These are phyloP conservation scores for Sebastes melanostomus DNA, from an alignment of 2,797 vertebrate species.

Conservation along the genomic window DNA sequence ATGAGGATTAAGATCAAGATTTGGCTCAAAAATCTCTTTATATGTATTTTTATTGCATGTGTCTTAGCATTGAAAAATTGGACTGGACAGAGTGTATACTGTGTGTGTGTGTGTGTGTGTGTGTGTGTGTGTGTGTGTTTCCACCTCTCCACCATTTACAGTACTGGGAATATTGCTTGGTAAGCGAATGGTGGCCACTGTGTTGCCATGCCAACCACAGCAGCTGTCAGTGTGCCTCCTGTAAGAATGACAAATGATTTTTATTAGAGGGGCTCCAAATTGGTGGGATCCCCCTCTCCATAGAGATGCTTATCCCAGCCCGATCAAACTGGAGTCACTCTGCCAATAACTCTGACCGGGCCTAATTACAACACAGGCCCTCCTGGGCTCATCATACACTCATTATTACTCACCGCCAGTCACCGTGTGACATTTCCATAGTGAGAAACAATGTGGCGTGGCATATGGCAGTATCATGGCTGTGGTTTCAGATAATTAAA, in stretches of 20 bases:
- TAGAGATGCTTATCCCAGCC: constrained; percentile 85
- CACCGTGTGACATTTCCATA: constrained; percentile 51
- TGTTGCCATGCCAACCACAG: constrained; percentile 82
- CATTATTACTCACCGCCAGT: constrained; percentile 60
- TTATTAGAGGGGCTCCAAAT: constrained; percentile 90
- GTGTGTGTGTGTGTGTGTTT: neutral
- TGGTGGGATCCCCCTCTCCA: constrained; percentile 80
- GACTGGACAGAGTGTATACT: neutral
- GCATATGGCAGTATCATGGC: constrained; percentile 35
- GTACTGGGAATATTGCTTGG: constrained; percentile 64
- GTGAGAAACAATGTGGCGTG: constrained; percentile 40
- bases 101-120: neutral
- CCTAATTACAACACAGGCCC: constrained; percentile 82
- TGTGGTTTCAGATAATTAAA: constrained; percentile 10
- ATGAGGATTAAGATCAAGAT: neutral
- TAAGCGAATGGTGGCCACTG: constrained; percentile 61
- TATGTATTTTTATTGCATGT: neutral
- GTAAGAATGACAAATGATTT: constrained; percentile 89
- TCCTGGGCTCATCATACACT: constrained; percentile 66
- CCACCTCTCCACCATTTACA: constrained; percentile 46
- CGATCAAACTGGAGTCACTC: constrained; percentile 83
- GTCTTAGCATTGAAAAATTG: neutral
- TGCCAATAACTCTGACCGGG: constrained; percentile 89
- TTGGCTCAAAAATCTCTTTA: neutral
- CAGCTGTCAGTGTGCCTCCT: constrained; percentile 85